These are phyloP conservation scores for Ctenoplectra terminalis DNA, from an alignment of 1,140 invertebrate species.

Conservation along the genomic window DNA sequence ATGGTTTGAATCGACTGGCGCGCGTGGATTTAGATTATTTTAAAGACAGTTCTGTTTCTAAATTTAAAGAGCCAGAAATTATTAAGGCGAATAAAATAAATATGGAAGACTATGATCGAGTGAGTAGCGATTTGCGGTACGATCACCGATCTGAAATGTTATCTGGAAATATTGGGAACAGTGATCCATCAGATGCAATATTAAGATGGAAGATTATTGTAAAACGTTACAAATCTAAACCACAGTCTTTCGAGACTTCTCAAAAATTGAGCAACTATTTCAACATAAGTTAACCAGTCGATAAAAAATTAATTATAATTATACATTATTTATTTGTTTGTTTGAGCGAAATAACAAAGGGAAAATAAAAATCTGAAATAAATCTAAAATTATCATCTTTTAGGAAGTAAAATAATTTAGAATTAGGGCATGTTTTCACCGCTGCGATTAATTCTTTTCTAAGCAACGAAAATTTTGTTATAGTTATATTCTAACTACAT, in stretches of 20 bases:
- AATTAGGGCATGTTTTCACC: too few species aligned
- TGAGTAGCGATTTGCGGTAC: not conserved
- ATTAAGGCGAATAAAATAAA: not conserved
- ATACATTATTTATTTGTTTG: not conserved
- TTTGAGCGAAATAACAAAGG: not conserved
- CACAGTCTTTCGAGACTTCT: not conserved
- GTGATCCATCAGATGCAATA: not conserved
- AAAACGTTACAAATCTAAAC: conserved; percentile 2
- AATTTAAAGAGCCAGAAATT: not conserved
- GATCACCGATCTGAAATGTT: not conserved
- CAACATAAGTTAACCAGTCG: not conserved
- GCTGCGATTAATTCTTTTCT: too few species aligned
- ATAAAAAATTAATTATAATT: not conserved
- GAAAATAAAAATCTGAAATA: too few species aligned
- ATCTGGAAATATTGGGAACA: not conserved
- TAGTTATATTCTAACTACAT: too few species aligned
- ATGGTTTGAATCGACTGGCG: not conserved
- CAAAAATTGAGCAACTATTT: not conserved
- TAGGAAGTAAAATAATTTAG: too few species aligned
- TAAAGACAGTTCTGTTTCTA: not conserved
- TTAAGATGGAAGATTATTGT: conserved; percentile 38
- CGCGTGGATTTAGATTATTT: not conserved
- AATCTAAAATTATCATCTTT: too few species aligned
- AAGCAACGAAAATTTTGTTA: too few species aligned
- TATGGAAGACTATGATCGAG: not conserved